phyloP scores from a whole-genome alignment of 2,113 vertebrate genomes.

The Macquaria australasica region DNA sequence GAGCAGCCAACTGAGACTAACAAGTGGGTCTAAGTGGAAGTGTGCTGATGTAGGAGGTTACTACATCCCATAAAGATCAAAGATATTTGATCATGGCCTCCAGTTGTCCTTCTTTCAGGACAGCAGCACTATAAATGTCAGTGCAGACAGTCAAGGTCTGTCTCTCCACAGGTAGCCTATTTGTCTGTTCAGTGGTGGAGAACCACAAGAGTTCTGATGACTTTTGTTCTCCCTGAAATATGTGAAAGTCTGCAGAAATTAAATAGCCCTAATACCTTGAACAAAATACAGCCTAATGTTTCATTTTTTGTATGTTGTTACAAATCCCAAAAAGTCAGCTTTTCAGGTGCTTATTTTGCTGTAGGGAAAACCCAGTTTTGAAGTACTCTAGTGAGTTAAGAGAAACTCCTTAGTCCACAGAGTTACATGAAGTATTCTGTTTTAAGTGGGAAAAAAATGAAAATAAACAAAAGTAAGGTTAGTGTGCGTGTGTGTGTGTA shows the following conservation, averaged over 20 bases:
- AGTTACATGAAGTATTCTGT: background rate
- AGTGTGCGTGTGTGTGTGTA: background rate
- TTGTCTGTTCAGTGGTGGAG: slow-evolving; percentile 39
- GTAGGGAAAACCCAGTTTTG: background rate
- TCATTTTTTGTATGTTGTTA: background rate
- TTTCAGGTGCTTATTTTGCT: background rate
- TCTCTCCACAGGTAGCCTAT: slow-evolving; percentile 39
- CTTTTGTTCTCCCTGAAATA: slow-evolving; percentile 2
- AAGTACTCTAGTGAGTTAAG: background rate
- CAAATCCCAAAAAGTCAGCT: slow-evolving; percentile 15
- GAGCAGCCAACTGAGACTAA: slow-evolving; percentile 73
- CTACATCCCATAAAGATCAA: slow-evolving; percentile 62
- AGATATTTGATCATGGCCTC: slow-evolving; percentile 66
- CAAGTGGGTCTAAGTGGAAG: slow-evolving; percentile 70
- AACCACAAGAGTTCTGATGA: slow-evolving; percentile 21
- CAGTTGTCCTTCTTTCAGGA: slow-evolving; percentile 59
- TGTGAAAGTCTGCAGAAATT: slow-evolving; percentile 17
- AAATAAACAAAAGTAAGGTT: background rate
- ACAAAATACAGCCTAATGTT: slow-evolving; percentile 4
- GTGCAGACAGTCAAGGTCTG: slow-evolving; percentile 9
- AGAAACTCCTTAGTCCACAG: background rate
- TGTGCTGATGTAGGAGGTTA: slow-evolving; percentile 68
- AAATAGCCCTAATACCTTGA: slow-evolving; percentile 1
- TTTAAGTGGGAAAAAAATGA: background rate
- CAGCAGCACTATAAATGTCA: slow-evolving; percentile 59